Evolutionary conservation across 2,888 invertebrate genomes (phyloP), one percentile per base, ranked within the genome.

Genomic region (Euzophera pinguis): DNA sequence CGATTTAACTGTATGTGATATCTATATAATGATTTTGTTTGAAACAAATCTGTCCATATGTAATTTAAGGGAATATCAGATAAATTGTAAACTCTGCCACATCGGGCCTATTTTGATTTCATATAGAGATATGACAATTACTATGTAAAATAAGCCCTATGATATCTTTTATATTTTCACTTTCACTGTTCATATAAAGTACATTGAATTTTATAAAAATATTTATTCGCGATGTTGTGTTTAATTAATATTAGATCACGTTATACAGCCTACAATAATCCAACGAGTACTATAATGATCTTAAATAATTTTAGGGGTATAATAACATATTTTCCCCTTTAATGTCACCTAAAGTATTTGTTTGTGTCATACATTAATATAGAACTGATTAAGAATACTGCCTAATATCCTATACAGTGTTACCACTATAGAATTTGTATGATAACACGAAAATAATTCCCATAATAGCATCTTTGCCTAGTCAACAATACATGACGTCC

Each of bases 21-120:
- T 79, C 70, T 69, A 63, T 73, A 64, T 65, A 69, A 71, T 65
- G 52, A 70, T 67, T 78, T 79, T 76, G 73, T 76, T 81, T 76
- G 71, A 72, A 79, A 80, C 74, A 74, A 81, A 71, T 80, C 80
- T 80, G 82, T 82, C 82, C 82, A 81, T 81, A 75, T 65, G 61
- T 71, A 69, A 47, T 53, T 38, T 53, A 60, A 58, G 65, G 58
- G 60, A 60, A 63, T 65, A 68, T 64, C 59, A 65, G 17, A 61
- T 57, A 64, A 70, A 66, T 63, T 64, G 59, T 57, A 55, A 60
- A 57, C 50, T 57, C 60, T 65, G 53, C 61, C 60, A 58, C 60
- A 56, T 58, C 56, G 9, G 13, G 22, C 37, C 22, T 49, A 39
- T 37, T 27, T 49, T 8, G 38, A 53, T 53, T 49, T 50, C 47